These are phyloP conservation scores for Phallusia fumigata DNA, from an alignment of 23 tunicate species.

Conservation along the genomic window DNA sequence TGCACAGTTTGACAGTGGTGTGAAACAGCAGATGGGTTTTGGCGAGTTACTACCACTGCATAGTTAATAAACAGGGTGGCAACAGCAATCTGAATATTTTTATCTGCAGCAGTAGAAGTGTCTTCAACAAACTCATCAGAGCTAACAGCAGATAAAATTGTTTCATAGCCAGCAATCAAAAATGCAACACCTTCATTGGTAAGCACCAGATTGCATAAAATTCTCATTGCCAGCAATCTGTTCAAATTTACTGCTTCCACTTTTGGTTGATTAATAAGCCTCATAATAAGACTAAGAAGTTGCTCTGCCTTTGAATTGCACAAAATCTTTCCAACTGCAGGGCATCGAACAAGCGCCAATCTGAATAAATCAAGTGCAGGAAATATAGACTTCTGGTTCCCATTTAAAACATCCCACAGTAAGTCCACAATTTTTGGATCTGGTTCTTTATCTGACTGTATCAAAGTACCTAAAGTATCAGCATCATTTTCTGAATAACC, in stretches of 20 bases:
- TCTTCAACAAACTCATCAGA: neutral
- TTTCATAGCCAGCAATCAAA: slow-evolving; percentile 38
- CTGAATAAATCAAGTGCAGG: slow-evolving; percentile 67
- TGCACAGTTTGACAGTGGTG: neutral
- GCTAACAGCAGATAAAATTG: slow-evolving; percentile 21
- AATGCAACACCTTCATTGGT: slow-evolving; percentile 28
- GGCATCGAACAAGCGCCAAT: slow-evolving; percentile 25
- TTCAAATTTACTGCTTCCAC: slow-evolving; percentile 18
- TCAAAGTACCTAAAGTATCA: slow-evolving; percentile 15
- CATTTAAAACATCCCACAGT: slow-evolving; percentile 39
- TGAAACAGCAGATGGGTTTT: neutral
- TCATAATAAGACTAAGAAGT: slow-evolving; percentile 28
- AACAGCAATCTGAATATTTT: slow-evolving; percentile 49
- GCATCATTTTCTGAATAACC: slow-evolving; percentile 15
- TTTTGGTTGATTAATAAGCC: slow-evolving; percentile 12
- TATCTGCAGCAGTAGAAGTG: slow-evolving; percentile 21
- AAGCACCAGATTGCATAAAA: slow-evolving; percentile 52
- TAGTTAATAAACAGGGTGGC: slow-evolving; percentile 52
- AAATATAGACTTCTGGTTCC: slow-evolving; percentile 30
- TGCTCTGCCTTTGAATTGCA: slow-evolving; percentile 27
- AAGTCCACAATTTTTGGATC: neutral
- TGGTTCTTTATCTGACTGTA: neutral
- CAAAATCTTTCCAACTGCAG: slow-evolving; percentile 16
- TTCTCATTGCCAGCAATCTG: slow-evolving; percentile 51
- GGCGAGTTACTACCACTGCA: slow-evolving; percentile 28